Conservation (phyloP, 2,888 invertebrate species). For the Anoplius nigerrimus region DNA sequence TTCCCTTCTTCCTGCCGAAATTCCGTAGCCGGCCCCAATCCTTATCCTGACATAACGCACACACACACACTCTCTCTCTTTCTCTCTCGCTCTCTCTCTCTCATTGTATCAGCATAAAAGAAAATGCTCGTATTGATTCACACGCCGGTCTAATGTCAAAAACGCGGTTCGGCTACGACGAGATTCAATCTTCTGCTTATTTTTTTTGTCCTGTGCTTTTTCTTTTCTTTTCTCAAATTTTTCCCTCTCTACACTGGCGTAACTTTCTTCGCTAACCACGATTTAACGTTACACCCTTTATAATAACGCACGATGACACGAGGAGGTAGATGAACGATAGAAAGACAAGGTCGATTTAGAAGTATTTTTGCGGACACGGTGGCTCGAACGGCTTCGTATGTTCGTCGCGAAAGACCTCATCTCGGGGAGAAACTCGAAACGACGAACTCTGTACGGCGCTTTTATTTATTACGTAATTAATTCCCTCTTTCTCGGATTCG, state of each 20-base stretch:
- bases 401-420: too few relatives aligned
- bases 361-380: constrained; percentile 17
- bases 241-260: too few relatives aligned
- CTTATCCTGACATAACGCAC: neutral
- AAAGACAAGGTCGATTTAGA: constrained; percentile 23
- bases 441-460: too few relatives aligned
- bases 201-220: neutral
- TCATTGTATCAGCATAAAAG: neutral
- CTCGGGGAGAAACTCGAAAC: too few relatives aligned
- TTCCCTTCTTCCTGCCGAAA: neutral
- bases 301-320: constrained; percentile 12
- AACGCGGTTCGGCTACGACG: neutral
- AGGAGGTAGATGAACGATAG: constrained; percentile 31
- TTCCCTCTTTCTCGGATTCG: too few relatives aligned
- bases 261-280: constrained; percentile 6
- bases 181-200: neutral
- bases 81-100: neutral
- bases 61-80: too few relatives aligned
- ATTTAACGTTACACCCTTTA: neutral
- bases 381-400: neutral
- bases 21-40: neutral
- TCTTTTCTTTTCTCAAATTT: constrained; percentile 17
- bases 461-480: too few relatives aligned
- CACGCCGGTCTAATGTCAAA: constrained; percentile 16
- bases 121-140: constrained; percentile 27